Conservation (phyloP, 2,888 invertebrate species). For the Tholera decimalis region DNA sequence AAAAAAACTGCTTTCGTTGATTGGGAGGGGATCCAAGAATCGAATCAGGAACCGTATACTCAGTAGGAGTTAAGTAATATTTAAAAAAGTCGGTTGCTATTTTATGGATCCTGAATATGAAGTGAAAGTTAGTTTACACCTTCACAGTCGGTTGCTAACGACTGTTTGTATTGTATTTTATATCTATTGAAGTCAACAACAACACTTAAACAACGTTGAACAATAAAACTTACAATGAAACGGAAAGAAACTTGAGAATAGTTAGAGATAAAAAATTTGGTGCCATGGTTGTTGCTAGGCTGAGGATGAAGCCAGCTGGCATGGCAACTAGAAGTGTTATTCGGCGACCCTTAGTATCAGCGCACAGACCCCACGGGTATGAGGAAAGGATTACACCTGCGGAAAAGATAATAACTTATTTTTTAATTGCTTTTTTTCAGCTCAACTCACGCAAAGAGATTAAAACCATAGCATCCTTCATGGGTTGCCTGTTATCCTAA, state of each 20-base stretch:
- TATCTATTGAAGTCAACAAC: no score
- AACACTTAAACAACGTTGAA: no score
- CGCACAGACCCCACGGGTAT: conserved; percentile 83
- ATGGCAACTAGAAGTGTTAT: conserved; percentile 79
- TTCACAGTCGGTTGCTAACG: neutral
- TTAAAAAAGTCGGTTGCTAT: no score
- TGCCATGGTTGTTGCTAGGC: conserved; percentile 78
- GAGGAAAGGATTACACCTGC: conserved; percentile 82
- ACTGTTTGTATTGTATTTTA: no score
- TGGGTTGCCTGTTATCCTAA: no score
- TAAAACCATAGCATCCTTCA: no score
- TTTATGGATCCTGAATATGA: neutral
- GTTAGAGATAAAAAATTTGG: conserved; percentile 76
- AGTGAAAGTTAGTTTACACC: neutral
- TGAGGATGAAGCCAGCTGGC: conserved; percentile 77
- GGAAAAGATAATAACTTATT: neutral
- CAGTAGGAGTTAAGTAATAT: no score
- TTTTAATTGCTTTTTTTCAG: neutral
- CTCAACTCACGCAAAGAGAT: neutral
- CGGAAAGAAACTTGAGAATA: conserved; percentile 79
- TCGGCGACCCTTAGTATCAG: conserved; percentile 81
- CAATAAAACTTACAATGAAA: conserved; percentile 81
- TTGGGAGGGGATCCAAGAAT: no score
- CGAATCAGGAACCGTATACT: no score
- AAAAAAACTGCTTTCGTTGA: no score